phyloP scores from a whole-genome alignment of 1,140 invertebrate species.

The Tigriopus japonicus region DNA sequence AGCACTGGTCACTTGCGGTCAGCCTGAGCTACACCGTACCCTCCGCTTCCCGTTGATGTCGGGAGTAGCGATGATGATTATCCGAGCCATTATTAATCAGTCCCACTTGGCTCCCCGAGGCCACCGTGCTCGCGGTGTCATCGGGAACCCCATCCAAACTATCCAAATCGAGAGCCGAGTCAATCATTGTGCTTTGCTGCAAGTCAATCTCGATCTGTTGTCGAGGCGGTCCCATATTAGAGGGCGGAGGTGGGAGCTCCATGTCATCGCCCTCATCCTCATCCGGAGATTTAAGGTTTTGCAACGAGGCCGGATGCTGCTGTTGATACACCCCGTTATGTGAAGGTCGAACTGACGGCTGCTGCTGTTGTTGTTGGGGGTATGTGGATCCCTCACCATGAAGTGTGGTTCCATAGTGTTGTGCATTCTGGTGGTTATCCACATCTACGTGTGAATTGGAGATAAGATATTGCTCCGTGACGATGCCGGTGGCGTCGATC shows the following conservation, averaged over 20 bases:
- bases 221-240: conserved; percentile 22
- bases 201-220: conserved; percentile 27
- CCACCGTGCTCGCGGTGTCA: too few species aligned
- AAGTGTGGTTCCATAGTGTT: neutral
- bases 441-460: conserved; percentile 16
- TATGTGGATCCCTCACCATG: too few species aligned
- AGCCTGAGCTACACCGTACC: too few species aligned
- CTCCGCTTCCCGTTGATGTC: too few species aligned
- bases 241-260: conserved; percentile 19
- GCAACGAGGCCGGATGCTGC: neutral
- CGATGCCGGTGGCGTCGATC: conserved; percentile 37
- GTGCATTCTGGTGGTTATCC: neutral
- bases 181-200: conserved; percentile 66
- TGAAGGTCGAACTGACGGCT: conserved; percentile 16
- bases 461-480: neutral
- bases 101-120: too few species aligned
- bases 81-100: too few species aligned
- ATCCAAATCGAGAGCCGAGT: conserved; percentile 62
- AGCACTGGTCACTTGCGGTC: too few species aligned
- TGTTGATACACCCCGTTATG: neutral
- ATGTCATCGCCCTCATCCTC: conserved; percentile 6
- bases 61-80: too few species aligned
- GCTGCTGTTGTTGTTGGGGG: neutral
- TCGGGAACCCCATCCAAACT: conserved; percentile 29
- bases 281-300: neutral